phyloP scores from a whole-genome alignment of 2,888 invertebrate species.

The Thymelicus acteon region DNA sequence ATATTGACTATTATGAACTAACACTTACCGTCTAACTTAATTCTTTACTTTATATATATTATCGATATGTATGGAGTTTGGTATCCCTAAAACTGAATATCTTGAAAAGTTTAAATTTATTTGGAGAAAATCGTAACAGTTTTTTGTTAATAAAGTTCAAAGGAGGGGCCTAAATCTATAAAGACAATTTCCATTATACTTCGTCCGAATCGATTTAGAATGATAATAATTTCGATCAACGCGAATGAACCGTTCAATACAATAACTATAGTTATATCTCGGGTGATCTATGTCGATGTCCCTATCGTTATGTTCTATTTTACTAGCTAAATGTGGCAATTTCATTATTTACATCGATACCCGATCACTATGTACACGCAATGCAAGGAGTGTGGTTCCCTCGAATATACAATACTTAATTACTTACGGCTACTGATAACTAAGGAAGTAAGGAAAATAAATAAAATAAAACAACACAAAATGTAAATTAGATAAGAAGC shows the following conservation, averaged over 20 bases:
- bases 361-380: conserved; percentile 73
- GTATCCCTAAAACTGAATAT: conserved; percentile 76
- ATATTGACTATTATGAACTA: conserved; percentile 79
- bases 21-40: conserved; percentile 62
- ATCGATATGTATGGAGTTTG: conserved; percentile 83
- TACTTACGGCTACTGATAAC: conserved; percentile 58
- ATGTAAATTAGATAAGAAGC: conserved; percentile 78
- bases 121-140: conserved; percentile 47
- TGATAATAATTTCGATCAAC: conserved; percentile 71
- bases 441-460: conserved; percentile 50
- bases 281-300: conserved; percentile 64
- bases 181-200: conserved; percentile 62
- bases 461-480: conserved; percentile 70
- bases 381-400: conserved; percentile 85
- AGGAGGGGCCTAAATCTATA: conserved; percentile 65
- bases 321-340: conserved; percentile 61
- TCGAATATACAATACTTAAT: conserved; percentile 71
- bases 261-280: conserved; percentile 44
- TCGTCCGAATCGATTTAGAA: conserved; percentile 62
- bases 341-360: conserved; percentile 68
- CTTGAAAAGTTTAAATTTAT: conserved; percentile 36
- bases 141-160: conserved; percentile 42
- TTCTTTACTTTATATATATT: conserved; percentile 73
- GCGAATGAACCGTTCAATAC: conserved; percentile 62
- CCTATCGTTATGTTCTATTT: conserved; percentile 57